A percentile compares a stretch with the other conserved stretches of the same genome.
Conservation (phyloP, 35 echinoderm and acorn worm species). For the Antedon bifida region DNA sequence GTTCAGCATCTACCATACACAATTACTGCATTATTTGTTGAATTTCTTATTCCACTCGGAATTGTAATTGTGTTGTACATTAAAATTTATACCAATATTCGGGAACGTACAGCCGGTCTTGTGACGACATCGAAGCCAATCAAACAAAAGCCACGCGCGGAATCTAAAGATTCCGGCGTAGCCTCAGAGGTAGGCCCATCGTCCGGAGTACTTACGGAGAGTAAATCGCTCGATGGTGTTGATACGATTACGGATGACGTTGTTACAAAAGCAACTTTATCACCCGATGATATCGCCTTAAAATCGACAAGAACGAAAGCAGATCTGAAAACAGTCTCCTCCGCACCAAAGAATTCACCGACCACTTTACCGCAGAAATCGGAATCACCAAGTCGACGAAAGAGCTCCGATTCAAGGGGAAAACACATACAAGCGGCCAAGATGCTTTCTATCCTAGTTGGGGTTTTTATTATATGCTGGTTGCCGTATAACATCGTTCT, state of each 20-base stretch:
- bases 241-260: too few species aligned
- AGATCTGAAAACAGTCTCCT: background rate
- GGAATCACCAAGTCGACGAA: background rate
- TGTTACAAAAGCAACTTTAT: too few species aligned
- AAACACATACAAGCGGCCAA: background rate
- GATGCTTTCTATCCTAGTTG: background rate
- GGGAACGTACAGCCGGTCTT: background rate
- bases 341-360: background rate
- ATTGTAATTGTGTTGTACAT: background rate
- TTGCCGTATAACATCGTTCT: background rate
- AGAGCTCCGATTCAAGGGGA: background rate
- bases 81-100: background rate
- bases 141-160: background rate
- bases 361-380: background rate
- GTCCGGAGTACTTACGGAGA: background rate
- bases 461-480: background rate
- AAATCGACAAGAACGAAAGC: background rate
- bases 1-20: background rate
- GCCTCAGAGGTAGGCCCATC: background rate
- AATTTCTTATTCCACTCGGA: background rate
- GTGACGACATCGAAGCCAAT: background rate
- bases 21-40: background rate
- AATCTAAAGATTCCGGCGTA: background rate
- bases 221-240: too few species aligned
- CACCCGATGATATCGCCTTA: too few species aligned